Conservation (phyloP, 2,113 vertebrate species). For the Vireo altiloquus region DNA sequence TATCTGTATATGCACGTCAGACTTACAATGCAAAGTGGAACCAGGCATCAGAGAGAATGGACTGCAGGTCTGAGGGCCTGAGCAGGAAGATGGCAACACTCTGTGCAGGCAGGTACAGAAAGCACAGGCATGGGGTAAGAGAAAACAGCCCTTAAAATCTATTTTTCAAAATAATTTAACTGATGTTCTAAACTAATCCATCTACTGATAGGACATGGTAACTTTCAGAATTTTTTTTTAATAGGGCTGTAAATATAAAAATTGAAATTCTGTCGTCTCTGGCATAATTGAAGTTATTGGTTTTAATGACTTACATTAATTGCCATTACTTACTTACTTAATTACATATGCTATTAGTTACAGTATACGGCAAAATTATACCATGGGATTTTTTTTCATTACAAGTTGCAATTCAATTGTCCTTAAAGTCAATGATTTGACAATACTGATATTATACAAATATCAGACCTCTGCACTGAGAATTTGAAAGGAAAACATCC, state of each 20-base stretch:
- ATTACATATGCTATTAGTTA: background rate
- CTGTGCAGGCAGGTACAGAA: constrained; percentile 21
- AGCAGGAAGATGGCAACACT: constrained; percentile 79
- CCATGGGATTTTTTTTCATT: background rate
- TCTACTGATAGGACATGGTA: background rate
- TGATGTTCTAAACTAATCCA: background rate
- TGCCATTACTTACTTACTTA: background rate
- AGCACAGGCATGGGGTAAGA: background rate
- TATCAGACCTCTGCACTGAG: background rate
- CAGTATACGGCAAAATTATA: background rate
- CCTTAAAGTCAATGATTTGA: background rate
- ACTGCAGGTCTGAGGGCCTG: constrained; percentile 77
- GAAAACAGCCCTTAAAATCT: background rate
- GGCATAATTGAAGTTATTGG: background rate
- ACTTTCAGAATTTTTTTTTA: background rate
- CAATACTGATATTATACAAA: background rate
- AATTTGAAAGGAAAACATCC: background rate
- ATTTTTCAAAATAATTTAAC: background rate
- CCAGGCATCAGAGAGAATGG: constrained; percentile 79
- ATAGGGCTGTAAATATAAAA: background rate
- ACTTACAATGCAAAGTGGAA: constrained; percentile 84
- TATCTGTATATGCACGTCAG: fast-evolving
- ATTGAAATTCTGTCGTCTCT: background rate
- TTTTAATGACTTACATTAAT: background rate
- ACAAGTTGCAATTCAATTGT: background rate